phyloP scores from a whole-genome alignment of 64 coral and sea anemone species.

The Exaiptasia diaphana region DNA sequence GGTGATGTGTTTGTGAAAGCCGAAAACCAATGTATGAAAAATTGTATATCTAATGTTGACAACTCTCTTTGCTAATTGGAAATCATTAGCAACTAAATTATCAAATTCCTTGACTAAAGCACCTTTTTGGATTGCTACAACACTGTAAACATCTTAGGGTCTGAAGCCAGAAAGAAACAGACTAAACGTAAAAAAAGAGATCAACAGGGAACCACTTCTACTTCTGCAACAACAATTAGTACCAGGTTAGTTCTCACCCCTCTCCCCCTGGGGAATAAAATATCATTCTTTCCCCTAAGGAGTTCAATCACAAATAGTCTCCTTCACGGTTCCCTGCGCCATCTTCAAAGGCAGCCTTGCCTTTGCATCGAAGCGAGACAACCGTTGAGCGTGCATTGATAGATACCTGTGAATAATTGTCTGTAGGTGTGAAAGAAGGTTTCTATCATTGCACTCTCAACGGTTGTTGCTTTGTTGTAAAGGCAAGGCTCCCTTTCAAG shows the following conservation, averaged over 20 bases:
- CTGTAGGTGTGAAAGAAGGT: background rate
- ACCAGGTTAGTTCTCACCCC: conserved; percentile 44
- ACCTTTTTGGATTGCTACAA: background rate
- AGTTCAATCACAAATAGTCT: background rate
- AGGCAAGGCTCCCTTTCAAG: too few species aligned
- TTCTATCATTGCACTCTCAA: too few species aligned
- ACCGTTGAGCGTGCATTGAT: background rate
- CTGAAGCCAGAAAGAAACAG: conserved; percentile 52
- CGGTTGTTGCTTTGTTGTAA: too few species aligned
- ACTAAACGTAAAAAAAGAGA: conserved; percentile 61
- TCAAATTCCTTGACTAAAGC: background rate
- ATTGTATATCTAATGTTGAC: background rate
- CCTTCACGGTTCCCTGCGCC: background rate
- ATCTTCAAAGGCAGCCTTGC: background rate
- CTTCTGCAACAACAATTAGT: too few species aligned
- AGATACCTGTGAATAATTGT: background rate
- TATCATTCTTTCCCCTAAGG: background rate
- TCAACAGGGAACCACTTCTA: conserved; percentile 10
- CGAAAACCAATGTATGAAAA: background rate
- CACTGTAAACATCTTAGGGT: conserved; percentile 37
- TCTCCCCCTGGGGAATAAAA: background rate
- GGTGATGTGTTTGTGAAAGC: too few species aligned
- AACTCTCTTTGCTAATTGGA: background rate
- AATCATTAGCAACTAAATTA: background rate
- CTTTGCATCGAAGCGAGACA: background rate